Evolutionary conservation across 2,888 invertebrate genomes (phyloP), one percentile per base, ranked within the genome.

Genomic region (Stegana nigrithorax): DNA sequence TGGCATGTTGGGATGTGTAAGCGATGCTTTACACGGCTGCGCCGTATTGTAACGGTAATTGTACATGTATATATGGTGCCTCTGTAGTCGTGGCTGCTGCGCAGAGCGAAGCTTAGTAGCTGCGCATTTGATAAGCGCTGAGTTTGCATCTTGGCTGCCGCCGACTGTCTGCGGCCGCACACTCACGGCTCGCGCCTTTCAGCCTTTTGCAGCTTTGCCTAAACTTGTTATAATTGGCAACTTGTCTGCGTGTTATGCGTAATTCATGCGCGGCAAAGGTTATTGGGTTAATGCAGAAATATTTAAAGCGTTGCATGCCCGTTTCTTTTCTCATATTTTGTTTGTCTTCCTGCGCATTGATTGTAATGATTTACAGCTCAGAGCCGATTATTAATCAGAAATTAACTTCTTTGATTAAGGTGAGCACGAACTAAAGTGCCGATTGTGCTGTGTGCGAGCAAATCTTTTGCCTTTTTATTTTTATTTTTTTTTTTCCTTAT

Each of bases 11-110:
- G n/a, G n/a, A n/a, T n/a, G n/a, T n/a, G n/a, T n/a, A n/a, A n/a
- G n/a, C n/a, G n/a, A n/a, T n/a, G n/a, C n/a, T n/a, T n/a, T n/a
- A n/a, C n/a, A n/a, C n/a, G 36, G 47, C 6, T 19, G 58, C 58
- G 69, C 56, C 75, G 72, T 75, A 72, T 29, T 53, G 27, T 53
- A 55, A 55, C 53, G 53, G 53, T 55, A 55, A 55, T 55, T 55
- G 53, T 17, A 14, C 4, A 42, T 44, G 7, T 44, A 17, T 44
- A 17, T 14, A 17, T 44, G 44, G 42, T 39, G 42, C 21, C 8
- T 45, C 21, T 21, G 21, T 45, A 23, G n/a, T 2, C 39, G 2
- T 39, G 39, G 39, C 8, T 14, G 39, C 39, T 3, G 39, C 39
- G 39, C 14, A 39, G n/a, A n/a, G n/a, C n/a, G n/a, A n/a, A n/a